Evolutionary conservation across 2,888 invertebrate species (phyloP).

Genomic region (Tenthredo amoena): DNA sequence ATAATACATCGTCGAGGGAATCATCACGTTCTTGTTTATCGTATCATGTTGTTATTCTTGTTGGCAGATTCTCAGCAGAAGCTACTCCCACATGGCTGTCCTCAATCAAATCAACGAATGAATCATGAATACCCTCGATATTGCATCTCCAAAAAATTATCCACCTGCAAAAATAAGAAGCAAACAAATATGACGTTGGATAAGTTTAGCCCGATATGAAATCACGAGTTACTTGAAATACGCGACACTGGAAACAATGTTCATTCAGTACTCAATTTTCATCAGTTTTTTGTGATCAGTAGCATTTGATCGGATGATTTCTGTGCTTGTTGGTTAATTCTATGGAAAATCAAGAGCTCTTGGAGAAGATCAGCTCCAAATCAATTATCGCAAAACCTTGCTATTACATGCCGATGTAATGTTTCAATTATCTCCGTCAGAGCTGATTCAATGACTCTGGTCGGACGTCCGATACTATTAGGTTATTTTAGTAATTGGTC

Average conservation of each 20-base stretch:
- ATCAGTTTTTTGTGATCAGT: neutral
- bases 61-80: slow-evolving; percentile 58
- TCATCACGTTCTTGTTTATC: neutral
- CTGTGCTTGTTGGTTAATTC: neutral
- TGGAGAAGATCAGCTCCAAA: neutral
- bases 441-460: no score
- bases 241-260: neutral
- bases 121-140: neutral
- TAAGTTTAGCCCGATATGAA: neutral
- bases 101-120: slow-evolving; percentile 57
- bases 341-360: neutral
- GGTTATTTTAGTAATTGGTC: no score
- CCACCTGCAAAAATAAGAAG: neutral
- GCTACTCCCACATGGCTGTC: slow-evolving; percentile 58
- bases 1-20: neutral
- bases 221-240: neutral
- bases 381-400: neutral
- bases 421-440: no score
- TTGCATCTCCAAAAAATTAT: neutral
- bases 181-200: no score
- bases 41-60: neutral
- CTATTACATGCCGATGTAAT: no score
- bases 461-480: no score
- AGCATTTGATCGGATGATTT: neutral
- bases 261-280: neutral